phyloP scores from a whole-genome alignment of 1,140 invertebrate genomes.

The Hyposmocoma kahamanoa region DNA sequence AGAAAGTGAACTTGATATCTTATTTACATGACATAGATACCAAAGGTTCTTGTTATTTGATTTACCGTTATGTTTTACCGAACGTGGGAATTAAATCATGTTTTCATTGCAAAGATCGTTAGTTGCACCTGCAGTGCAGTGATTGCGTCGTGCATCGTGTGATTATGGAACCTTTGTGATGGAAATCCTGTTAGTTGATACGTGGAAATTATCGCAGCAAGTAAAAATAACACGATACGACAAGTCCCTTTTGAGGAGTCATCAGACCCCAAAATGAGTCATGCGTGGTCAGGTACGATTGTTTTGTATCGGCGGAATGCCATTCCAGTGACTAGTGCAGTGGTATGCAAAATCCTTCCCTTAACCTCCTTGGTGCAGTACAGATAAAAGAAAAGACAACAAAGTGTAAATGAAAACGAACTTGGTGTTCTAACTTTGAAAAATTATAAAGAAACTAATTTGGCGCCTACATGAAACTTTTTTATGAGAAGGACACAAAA shows the following conservation, averaged over 20 bases:
- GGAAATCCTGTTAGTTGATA: slow-evolving; percentile 39
- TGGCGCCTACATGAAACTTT: no score
- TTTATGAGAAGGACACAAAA: no score
- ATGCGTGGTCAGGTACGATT: slow-evolving; percentile 52
- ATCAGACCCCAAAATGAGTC: slow-evolving; percentile 61
- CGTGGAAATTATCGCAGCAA: slow-evolving; percentile 31
- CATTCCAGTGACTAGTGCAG: slow-evolving; percentile 53
- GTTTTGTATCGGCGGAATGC: slow-evolving; percentile 65
- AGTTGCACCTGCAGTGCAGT: slow-evolving; percentile 65
- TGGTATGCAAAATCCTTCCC: no score
- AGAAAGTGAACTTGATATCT: slow-evolving; percentile 56
- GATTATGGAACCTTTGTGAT: slow-evolving; percentile 38
- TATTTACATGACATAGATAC: slow-evolving; percentile 38
- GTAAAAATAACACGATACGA: slow-evolving; percentile 35
- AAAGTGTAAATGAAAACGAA: no score
- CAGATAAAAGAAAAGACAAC: no score
- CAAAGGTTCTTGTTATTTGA: slow-evolving; percentile 29
- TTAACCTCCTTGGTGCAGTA: no score
- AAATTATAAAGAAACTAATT: no score
- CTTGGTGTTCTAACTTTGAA: no score
- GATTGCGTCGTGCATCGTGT: slow-evolving; percentile 35
- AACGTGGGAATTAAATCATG: slow-evolving; percentile 42
- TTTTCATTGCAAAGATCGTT: slow-evolving; percentile 45
- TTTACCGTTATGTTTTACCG: slow-evolving; percentile 51
- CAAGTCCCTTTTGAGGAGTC: slow-evolving; percentile 31